Conservation (phyloP, 2,113 vertebrate species). For the Xyrauchen texanus region DNA sequence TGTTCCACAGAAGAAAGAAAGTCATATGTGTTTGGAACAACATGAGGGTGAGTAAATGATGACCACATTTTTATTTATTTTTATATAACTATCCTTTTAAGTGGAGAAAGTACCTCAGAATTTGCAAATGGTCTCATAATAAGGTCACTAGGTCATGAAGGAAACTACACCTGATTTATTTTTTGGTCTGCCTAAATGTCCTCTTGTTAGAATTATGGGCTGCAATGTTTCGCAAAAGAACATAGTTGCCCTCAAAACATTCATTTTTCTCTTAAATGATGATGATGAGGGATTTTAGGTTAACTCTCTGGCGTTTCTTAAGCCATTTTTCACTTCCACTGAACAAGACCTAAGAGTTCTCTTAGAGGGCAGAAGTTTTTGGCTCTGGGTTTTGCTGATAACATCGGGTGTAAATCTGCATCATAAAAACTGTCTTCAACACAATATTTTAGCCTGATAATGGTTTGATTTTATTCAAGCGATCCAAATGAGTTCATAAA, state of each 20-base stretch:
- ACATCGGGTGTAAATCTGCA: conserved; percentile 1
- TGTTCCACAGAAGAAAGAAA: too few relatives aligned
- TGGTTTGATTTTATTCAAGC: not conserved
- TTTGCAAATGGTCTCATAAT: conserved; percentile 16
- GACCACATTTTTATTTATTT: too few relatives aligned
- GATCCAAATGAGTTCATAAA: not conserved
- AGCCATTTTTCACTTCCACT: conserved; percentile 28
- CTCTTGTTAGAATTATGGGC: conserved; percentile 40
- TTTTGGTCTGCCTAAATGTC: conserved; percentile 39
- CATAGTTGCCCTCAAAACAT: conserved; percentile 42
- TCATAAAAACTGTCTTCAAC: not conserved
- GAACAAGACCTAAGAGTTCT: conserved; percentile 43
- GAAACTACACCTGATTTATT: conserved; percentile 35
- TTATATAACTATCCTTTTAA: too few relatives aligned
- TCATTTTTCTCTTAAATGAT: conserved; percentile 41
- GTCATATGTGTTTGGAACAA: too few relatives aligned
- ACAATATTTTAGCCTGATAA: not conserved
- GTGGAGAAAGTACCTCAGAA: not conserved
- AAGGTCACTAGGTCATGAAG: conserved; percentile 10
- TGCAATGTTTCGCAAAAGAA: conserved; percentile 37
- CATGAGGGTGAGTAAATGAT: too few relatives aligned
- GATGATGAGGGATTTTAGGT: conserved; percentile 30
- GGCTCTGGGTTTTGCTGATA: conserved; percentile 17
- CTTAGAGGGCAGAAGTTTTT: conserved; percentile 39
- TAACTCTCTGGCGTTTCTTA: not conserved